Base-by-base conservation (phyloP, 2,113 vertebrate genomes). In the Vicugna pacos region DNA sequence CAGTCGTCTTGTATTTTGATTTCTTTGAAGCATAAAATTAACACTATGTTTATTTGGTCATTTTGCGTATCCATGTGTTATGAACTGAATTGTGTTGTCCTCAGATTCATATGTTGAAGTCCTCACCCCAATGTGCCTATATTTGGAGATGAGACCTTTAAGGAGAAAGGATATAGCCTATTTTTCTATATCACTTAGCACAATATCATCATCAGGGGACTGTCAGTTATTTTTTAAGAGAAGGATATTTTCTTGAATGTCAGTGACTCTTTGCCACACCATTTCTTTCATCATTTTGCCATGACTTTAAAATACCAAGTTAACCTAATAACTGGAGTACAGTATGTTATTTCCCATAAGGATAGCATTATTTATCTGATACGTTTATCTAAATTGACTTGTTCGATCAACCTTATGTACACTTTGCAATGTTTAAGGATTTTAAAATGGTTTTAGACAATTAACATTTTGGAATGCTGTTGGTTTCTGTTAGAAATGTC, bases 401-500 rank as follows among this genome's bases (percentile, higher is more conserved):
- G 17, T 16, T 96, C 73, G 80, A 69, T 95, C 65, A 75, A 76
- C 69, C 46, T 94, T 82, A 73, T 32, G 16, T 84, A 62, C 3
- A 69, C 48, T 96, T 93, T 73, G 35, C 56, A 75, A 84, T 35
- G 54, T 76, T 95, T 96, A 87, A 83, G 32, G 10, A 76, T 94
- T 90, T 93, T 77, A 72, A 89, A 96, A 83, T 86, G 38, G 22
- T 76, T 95, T 90, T 80, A 89, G 58, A 77, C 70, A 95, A 89
- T 98, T 95, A 94, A 94, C 86, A 97, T 90, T 95, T 96, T 91
- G 69, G 24, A 84, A 56, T 72, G 38, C 35, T 83, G 50, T 67
- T 98, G 89, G 73, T 46, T 94, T 97, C 42, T 93, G 85, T 89
- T 96, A 89, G 64, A 96, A 96, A 96, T 87, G 46, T 95, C 85